A percentile compares a stretch with the other conserved stretches of the same genome.
phyloP scores from a whole-genome alignment of 2,888 invertebrate species.

The Leptura quadrifasciata region DNA sequence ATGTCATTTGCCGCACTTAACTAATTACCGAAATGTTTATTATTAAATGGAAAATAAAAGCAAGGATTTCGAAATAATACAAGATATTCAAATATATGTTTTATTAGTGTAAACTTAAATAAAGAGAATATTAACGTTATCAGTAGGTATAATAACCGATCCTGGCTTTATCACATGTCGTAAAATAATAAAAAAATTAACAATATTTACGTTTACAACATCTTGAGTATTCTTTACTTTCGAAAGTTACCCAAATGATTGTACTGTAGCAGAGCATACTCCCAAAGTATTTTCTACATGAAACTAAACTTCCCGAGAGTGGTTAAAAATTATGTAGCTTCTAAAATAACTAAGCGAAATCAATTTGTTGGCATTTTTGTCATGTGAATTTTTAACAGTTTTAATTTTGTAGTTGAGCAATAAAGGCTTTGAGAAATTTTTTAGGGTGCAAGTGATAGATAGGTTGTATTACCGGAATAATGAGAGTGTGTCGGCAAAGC shows the following conservation, averaged over 20 bases:
- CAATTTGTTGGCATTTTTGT: no score
- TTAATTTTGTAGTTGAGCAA: no score
- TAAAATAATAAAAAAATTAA: slow-evolving; percentile 18
- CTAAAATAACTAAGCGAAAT: no score
- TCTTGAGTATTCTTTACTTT: slow-evolving; percentile 28
- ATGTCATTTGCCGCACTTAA: not conserved
- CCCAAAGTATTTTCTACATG: not conserved
- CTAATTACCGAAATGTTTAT: not conserved
- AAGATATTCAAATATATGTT: not conserved
- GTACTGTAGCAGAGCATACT: not conserved
- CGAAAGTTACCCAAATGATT: not conserved
- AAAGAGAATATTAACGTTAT: slow-evolving; percentile 13
- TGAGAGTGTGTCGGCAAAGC: no score
- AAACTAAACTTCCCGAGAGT: not conserved
- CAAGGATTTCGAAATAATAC: not conserved
- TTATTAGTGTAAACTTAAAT: slow-evolving; percentile 5
- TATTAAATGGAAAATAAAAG: not conserved
- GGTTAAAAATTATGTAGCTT: no score
- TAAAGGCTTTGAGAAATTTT: no score
- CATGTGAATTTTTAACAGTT: no score
- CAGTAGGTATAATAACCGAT: not conserved
- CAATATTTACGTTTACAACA: slow-evolving; percentile 4
- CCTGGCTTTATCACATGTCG: slow-evolving; percentile 7
- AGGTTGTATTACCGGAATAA: no score
- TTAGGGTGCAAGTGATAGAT: no score